A percentile compares a stretch with the other conserved stretches of the same genome.
Conservation (phyloP, 2,888 invertebrate genomes). For the Eudemis profundana region DNA sequence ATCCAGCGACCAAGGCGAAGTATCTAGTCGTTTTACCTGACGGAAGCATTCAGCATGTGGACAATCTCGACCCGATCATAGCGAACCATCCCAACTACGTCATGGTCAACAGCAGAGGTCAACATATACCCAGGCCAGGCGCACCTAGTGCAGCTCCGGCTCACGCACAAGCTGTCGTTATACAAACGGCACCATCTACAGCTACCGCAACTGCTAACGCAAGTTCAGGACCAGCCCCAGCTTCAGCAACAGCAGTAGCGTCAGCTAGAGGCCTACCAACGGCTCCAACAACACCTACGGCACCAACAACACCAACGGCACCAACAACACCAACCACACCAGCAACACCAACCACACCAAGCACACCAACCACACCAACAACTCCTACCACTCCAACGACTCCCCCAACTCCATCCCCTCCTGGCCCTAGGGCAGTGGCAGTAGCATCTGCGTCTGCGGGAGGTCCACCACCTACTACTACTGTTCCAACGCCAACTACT, state of each 20-base stretch:
- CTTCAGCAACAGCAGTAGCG: background rate
- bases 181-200: conserved; percentile 17
- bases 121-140: conserved; percentile 19
- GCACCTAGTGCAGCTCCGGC: conserved; percentile 4
- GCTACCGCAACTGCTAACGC: conserved; percentile 6
- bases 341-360: too few relatives aligned
- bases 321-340: background rate
- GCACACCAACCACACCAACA: background rate
- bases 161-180: conserved; percentile 27
- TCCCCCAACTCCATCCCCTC: background rate
- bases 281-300: background rate
- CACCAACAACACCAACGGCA: background rate
- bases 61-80: conserved; percentile 13
- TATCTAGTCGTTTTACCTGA: conserved; percentile 34
- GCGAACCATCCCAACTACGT: conserved; percentile 33
- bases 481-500: background rate
- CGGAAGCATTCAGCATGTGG: conserved; percentile 32
- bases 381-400: background rate
- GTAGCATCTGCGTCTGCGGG: conserved; percentile 5
- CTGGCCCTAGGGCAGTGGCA: conserved; percentile 4
- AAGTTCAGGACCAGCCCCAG: background rate
- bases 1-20: conserved; percentile 7
- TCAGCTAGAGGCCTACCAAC: background rate
- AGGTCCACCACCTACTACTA: background rate
- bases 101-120: conserved; percentile 27